Evolutionary conservation across 1,140 invertebrate species (phyloP).

Genomic region (Papilio helenus): DNA sequence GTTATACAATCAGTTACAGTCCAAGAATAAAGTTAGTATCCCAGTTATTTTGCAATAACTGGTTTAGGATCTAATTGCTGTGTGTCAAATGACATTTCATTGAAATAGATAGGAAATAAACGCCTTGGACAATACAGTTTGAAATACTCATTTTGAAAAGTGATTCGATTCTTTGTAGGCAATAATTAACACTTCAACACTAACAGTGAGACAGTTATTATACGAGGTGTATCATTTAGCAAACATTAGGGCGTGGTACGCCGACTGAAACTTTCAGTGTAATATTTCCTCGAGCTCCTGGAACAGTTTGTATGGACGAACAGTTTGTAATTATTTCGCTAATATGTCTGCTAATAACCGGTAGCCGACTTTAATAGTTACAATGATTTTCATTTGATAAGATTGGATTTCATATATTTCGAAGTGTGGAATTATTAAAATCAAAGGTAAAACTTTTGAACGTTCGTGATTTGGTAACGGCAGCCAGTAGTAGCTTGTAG

Average conservation of each 20-base stretch:
- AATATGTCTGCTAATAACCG: conserved; percentile 13
- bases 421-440: neutral
- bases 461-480: neutral
- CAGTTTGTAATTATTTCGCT: conserved; percentile 16
- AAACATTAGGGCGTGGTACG: conserved; percentile 60
- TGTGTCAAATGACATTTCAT: too few species aligned
- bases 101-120: too few species aligned
- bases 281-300: conserved; percentile 36
- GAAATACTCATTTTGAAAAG: neutral
- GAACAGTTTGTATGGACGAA: neutral
- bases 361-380: neutral
- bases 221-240: conserved; percentile 57
- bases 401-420: neutral
- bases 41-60: too few species aligned
- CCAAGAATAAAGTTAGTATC: too few species aligned
- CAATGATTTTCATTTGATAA: neutral
- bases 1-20: too few species aligned
- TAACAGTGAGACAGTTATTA: conserved; percentile 48
- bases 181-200: conserved; percentile 7
- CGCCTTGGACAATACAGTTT: too few species aligned
- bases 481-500: neutral
- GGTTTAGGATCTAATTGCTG: too few species aligned
- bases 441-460: neutral
- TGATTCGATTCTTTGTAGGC: neutral
- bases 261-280: conserved; percentile 60